A percentile compares a stretch with the other conserved stretches of the same genome.
phyloP scores from a whole-genome alignment of 2,797 vertebrate species.

The Anabacerthia variegaticeps region DNA sequence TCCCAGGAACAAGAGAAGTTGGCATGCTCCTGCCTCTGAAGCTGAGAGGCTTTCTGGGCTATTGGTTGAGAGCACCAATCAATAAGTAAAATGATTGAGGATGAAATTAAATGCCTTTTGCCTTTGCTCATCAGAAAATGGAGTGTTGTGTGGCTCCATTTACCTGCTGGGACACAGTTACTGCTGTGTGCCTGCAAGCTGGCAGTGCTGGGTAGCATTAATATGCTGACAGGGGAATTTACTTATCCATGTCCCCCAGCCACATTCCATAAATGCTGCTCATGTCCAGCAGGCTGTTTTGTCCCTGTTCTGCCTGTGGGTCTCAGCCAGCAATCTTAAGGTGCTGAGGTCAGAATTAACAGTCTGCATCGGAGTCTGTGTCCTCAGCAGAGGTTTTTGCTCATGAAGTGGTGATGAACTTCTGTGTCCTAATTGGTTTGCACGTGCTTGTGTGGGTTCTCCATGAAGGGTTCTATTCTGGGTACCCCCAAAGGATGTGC shows the following conservation, averaged over 20 bases:
- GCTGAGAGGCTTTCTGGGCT: not conserved
- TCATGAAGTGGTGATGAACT: not conserved
- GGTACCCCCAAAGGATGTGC: not conserved
- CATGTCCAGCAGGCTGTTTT: not conserved
- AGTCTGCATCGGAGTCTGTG: not conserved
- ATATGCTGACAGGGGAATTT: not conserved
- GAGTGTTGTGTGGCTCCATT: not conserved
- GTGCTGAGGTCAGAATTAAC: not conserved
- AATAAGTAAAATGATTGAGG: not conserved
- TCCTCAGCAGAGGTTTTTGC: not conserved
- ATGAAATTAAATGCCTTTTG: not conserved
- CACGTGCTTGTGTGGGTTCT: not conserved
- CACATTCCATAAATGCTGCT: accelerated
- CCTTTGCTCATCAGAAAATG: not conserved
- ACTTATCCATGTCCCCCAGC: not conserved
- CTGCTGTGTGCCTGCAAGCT: not conserved
- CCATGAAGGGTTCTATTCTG: not conserved
- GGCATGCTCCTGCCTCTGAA: not conserved
- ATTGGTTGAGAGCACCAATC: not conserved
- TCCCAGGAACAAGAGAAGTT: not conserved
- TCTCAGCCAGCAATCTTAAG: not conserved
- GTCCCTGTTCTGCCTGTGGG: not conserved
- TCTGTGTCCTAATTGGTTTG: not conserved
- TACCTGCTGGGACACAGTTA: not conserved
- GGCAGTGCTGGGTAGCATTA: not conserved